Evolutionary conservation across 2,888 invertebrate genomes (phyloP).

Genomic region (Pollenia amentaria): DNA sequence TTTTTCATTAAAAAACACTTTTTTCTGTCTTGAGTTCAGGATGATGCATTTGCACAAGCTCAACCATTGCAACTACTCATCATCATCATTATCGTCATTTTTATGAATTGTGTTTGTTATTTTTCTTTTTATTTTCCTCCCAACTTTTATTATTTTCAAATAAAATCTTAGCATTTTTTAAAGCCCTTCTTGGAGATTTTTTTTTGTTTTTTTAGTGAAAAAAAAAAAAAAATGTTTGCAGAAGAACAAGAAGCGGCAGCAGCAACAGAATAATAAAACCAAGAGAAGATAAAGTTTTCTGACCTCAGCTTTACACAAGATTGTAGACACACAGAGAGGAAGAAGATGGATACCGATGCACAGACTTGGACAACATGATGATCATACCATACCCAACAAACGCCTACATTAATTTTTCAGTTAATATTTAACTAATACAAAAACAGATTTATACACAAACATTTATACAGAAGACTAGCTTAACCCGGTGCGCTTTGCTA

Average conservation of each 20-base stretch:
- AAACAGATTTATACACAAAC: conserved; percentile 15
- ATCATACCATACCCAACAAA: conserved; percentile 12
- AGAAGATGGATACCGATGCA: conserved; percentile 22
- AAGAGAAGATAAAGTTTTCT: conserved; percentile 64
- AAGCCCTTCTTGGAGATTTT: conserved; percentile 50
- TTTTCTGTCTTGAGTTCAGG: not conserved
- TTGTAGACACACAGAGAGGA: not conserved
- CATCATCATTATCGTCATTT: conserved; percentile 33
- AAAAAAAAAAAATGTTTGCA: conserved; percentile 12
- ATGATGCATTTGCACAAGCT: conserved; percentile 22
- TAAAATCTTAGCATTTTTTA: conserved; percentile 59
- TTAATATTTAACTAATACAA: conserved; percentile 52
- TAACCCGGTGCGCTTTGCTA: no score
- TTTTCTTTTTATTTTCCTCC: conserved; percentile 1
- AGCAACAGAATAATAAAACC: conserved; percentile 19
- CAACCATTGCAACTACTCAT: conserved; percentile 4
- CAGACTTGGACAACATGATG: conserved; percentile 24
- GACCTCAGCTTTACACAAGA: conserved; percentile 50
- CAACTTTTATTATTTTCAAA: conserved; percentile 59
- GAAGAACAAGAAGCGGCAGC: not conserved
- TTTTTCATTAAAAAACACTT: no score
- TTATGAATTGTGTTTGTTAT: conserved; percentile 29
- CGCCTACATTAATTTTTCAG: conserved; percentile 37
- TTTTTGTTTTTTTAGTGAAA: conserved; percentile 16
- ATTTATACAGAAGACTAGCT: not conserved